These are phyloP conservation scores for Pempheris klunzingeri DNA, from an alignment of 2,797 vertebrate genomes.

Conservation along the genomic window DNA sequence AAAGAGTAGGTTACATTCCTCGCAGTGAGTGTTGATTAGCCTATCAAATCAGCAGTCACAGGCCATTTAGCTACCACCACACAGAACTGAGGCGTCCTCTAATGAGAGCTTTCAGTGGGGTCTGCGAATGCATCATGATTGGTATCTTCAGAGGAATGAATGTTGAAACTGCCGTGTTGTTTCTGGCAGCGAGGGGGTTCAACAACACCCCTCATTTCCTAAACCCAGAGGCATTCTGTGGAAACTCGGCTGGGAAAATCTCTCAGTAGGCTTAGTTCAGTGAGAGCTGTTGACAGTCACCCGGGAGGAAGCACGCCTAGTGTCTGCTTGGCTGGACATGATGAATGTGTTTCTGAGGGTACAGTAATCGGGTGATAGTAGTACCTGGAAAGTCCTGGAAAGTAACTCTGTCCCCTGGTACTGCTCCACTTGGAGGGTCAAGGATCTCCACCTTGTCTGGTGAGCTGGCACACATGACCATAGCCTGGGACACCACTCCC, in stretches of 20 bases:
- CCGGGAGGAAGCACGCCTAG: background rate
- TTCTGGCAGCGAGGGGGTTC: slow-evolving; percentile 45
- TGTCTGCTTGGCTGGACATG: slow-evolving; percentile 5
- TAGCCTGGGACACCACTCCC: slow-evolving; percentile 95
- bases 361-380: slow-evolving; percentile 40
- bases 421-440: slow-evolving; percentile 90
- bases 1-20: slow-evolving; percentile 10
- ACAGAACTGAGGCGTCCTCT: slow-evolving; percentile 33
- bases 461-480: slow-evolving; percentile 98
- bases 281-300: slow-evolving; percentile 1
- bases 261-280: slow-evolving; percentile 8
- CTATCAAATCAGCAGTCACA: slow-evolving; percentile 58
- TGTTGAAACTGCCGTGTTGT: slow-evolving; percentile 37
- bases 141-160: slow-evolving; percentile 41
- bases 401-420: slow-evolving; percentile 93
- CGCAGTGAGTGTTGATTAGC: slow-evolving; percentile 50
- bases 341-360: background rate
- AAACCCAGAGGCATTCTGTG: slow-evolving; percentile 33
- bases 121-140: slow-evolving; percentile 30
- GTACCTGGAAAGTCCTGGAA: slow-evolving; percentile 94
- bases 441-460: slow-evolving; percentile 97
- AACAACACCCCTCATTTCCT: slow-evolving; percentile 41
- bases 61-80: slow-evolving; percentile 66
- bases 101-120: slow-evolving; percentile 43
- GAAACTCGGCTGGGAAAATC: slow-evolving; percentile 22